phyloP scores from a whole-genome alignment of 2,888 invertebrate species.

The Crematogaster levior region DNA sequence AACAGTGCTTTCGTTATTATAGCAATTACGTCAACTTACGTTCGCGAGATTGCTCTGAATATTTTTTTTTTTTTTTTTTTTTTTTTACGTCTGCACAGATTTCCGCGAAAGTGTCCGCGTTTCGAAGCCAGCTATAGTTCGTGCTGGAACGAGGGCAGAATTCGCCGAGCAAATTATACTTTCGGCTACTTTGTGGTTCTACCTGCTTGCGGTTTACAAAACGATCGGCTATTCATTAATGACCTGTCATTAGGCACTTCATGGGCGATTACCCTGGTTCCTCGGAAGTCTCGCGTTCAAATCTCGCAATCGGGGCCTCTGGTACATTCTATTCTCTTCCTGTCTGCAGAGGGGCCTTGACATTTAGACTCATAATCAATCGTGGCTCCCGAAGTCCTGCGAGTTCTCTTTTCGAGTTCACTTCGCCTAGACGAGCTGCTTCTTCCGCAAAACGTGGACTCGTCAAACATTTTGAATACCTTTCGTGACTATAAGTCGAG shows the following conservation, averaged over 20 bases:
- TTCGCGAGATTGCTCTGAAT: conserved; percentile 20
- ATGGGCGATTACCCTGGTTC: conserved; percentile 44
- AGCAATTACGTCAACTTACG: conserved; percentile 14
- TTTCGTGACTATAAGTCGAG: conserved; percentile 60
- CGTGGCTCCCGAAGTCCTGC: conserved; percentile 52
- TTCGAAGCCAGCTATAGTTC: conserved; percentile 10
- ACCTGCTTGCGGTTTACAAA: conserved; percentile 62
- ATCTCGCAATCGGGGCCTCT: conserved; percentile 19
- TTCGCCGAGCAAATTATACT: conserved; percentile 47
- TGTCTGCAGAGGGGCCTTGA: conserved; percentile 59
- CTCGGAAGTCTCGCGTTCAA: conserved; percentile 47
- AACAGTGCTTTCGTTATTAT: conserved; percentile 11
- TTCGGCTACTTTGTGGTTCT: conserved; percentile 70
- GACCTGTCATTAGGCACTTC: conserved; percentile 58
- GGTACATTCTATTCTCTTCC: conserved; percentile 36
- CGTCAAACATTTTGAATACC: conserved; percentile 41
- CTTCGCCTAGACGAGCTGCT: neutral
- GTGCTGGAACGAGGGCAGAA: conserved; percentile 42
- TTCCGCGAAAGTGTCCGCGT: conserved; percentile 50
- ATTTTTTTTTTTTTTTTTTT: neutral
- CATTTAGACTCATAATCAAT: conserved; percentile 55
- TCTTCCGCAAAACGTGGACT: conserved; percentile 43
- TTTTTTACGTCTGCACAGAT: conserved; percentile 21
- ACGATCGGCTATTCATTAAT: conserved; percentile 72
- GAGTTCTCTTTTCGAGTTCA: neutral